Evolutionary conservation across 2,888 invertebrate genomes (phyloP).

Genomic region (Spodoptera exigua): DNA sequence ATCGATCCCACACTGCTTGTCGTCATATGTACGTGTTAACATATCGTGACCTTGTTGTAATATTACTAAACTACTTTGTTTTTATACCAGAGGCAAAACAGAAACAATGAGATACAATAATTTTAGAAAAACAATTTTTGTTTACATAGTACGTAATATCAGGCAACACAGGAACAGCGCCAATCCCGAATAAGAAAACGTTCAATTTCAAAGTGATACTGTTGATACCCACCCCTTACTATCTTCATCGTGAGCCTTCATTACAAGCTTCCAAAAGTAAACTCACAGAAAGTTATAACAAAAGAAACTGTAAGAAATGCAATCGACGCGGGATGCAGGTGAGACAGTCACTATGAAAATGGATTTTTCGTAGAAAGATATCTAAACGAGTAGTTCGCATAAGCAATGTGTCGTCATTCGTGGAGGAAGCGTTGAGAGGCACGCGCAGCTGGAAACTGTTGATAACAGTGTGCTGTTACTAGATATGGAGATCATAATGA

Average conservation of each 20-base stretch:
- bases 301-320: conserved; percentile 10
- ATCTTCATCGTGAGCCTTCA: conserved; percentile 53
- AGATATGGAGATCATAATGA: conserved; percentile 60
- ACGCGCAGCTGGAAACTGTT: conserved; percentile 45
- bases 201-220: not conserved
- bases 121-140: too few relatives aligned
- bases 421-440: conserved; percentile 17
- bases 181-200: too few relatives aligned
- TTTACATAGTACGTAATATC: too few relatives aligned
- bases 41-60: too few relatives aligned
- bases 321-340: conserved; percentile 3
- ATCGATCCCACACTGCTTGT: too few relatives aligned
- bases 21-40: too few relatives aligned
- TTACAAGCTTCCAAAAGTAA: conserved; percentile 14
- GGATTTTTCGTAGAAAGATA: conserved; percentile 21
- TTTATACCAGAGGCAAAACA: too few relatives aligned
- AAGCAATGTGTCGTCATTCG: conserved; percentile 35
- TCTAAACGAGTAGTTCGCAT: conserved; percentile 22
- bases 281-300: conserved; percentile 1
- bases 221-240: conserved; percentile 49
- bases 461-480: conserved; percentile 37
- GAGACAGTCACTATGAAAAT: conserved; percentile 37
- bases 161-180: too few relatives aligned
- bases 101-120: too few relatives aligned
- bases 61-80: too few relatives aligned